Evolutionary conservation across 2,888 invertebrate genomes (phyloP), one percentile per base, ranked within the genome.

Genomic region (Creontiades dilutus): DNA sequence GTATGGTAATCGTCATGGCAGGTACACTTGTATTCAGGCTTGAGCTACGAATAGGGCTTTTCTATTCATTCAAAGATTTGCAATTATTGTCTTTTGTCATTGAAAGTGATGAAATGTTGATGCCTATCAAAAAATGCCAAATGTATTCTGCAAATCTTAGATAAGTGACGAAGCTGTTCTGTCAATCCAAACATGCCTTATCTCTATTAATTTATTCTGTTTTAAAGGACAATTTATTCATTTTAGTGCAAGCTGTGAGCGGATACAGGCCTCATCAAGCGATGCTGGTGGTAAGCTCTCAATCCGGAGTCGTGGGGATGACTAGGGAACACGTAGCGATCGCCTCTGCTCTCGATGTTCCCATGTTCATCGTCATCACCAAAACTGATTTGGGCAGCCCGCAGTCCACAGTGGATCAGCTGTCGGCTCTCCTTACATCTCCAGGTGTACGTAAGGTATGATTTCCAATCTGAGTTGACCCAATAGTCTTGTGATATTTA

Each of bases 281-380:
- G 52, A 96, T 98, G 96, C 94, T 98, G 86, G 97, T 97, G 55
- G 96, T 97, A 92, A 95, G 95, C 0, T 96, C 96, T 0, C 96
- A 96, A 28, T 96, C 96, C 0, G 98, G 98, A 13, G 95, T 96
- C 68, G 96, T 96, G 0, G 95, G 96, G 7, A 97, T 97, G 93
- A 98, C 98, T 0, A 96, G 97, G 92, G 99, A 99, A 93, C 99
- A 99, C 94, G 94, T 99, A 90, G 96, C 97, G 0, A 95, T 99
- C 75, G 96, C 96, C 0, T 94, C 96, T 0, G 97, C 97, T 0
- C 93, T 98, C 78, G 96, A 97, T 92, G 95, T 97, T 92, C 99
- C 99, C 0, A 96, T 99, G 93, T 98, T 99, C 93, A 96, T 98
- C 19, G 97, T 99, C 0, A 95, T 99, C 90, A 98, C 97, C 91